Evolutionary conservation across 2,113 vertebrate genomes (phyloP).

Genomic region (Dipodomys ordii): DNA sequence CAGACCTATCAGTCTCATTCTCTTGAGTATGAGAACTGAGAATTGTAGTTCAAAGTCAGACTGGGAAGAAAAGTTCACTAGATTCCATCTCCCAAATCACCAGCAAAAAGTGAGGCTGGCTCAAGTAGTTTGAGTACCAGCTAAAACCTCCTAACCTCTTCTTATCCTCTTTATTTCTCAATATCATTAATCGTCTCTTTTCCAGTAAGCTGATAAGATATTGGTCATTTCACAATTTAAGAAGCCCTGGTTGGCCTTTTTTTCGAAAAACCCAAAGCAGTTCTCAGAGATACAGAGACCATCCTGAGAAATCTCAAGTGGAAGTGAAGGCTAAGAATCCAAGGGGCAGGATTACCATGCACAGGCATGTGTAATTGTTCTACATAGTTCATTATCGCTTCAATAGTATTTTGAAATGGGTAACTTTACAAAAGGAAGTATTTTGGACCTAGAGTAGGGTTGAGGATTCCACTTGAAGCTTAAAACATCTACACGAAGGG

Average conservation of each 20-base stretch:
- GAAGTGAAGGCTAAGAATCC: not conserved
- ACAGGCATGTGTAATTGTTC: not conserved
- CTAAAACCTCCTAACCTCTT: too few species aligned
- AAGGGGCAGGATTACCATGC: not conserved
- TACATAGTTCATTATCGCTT: not conserved
- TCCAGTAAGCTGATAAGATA: not conserved
- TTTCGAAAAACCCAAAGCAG: too few species aligned
- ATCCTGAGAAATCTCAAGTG: not conserved
- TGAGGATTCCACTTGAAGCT: not conserved
- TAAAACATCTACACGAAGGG: not conserved
- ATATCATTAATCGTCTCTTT: not conserved
- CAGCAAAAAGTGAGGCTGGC: too few species aligned
- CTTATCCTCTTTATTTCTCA: not conserved
- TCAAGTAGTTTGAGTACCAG: too few species aligned
- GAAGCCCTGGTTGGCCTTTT: not conserved
- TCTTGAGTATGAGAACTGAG: too few species aligned
- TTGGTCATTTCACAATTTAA: not conserved
- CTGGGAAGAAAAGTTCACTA: too few species aligned
- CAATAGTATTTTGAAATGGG: not conserved
- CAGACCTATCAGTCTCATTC: too few species aligned
- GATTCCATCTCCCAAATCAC: too few species aligned
- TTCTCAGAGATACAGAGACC: not conserved
- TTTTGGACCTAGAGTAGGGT: not conserved
- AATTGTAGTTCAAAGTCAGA: too few species aligned
- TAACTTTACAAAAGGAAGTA: constrained; percentile 29